phyloP scores from a whole-genome alignment of 2,113 vertebrate species.

The Dipodomys ordii region DNA sequence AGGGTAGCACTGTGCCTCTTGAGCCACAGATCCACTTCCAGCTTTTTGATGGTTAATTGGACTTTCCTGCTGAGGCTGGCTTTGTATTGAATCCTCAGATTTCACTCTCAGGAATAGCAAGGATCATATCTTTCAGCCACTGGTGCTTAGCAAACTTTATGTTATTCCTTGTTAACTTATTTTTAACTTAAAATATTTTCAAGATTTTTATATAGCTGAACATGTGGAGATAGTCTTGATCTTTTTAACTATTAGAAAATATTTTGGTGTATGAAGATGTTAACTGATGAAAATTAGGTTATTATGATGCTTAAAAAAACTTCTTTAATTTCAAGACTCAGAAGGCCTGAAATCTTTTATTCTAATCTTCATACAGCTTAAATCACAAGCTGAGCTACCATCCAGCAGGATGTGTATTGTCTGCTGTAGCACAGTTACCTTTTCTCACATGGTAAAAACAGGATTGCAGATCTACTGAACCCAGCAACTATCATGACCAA shows the following conservation, averaged over 20 bases:
- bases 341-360: conserved; percentile 3
- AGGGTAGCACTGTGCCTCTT: no score
- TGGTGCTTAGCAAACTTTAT: background rate
- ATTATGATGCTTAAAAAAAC: background rate
- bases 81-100: no score
- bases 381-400: background rate
- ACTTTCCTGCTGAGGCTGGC: no score
- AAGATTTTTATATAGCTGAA: background rate
- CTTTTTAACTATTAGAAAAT: background rate
- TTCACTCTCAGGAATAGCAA: no score
- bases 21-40: no score
- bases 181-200: background rate
- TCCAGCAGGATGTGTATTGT: background rate
- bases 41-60: no score
- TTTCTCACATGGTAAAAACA: background rate
- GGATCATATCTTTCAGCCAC: background rate
- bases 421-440: background rate
- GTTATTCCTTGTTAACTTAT: background rate
- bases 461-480: background rate
- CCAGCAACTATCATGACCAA: background rate
- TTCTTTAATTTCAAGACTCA: conserved; percentile 54
- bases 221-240: background rate
- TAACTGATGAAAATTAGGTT: background rate
- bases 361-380: conserved; percentile 6
- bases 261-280: background rate